Conservation (phyloP, 2,113 vertebrate genomes). For the Sardina pilchardus region DNA sequence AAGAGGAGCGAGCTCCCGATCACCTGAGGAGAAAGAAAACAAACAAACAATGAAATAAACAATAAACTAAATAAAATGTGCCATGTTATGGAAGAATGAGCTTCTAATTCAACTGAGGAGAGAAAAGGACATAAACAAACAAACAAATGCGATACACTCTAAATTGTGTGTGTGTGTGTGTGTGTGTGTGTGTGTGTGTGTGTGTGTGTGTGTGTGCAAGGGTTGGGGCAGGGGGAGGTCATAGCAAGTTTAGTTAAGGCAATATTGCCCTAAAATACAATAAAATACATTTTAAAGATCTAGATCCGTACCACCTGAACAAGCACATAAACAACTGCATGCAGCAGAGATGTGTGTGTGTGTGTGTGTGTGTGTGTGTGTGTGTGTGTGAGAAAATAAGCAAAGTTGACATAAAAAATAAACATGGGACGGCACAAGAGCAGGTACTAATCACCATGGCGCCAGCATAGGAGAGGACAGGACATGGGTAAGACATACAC, state of each 20-base stretch:
- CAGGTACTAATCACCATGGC: background rate
- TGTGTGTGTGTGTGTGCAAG: too few relatives aligned
- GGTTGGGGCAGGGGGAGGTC: too few relatives aligned
- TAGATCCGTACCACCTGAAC: too few relatives aligned
- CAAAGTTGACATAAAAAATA: background rate
- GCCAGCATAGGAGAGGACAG: background rate
- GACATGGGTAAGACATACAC: background rate
- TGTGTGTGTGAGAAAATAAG: background rate
- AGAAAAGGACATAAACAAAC: background rate
- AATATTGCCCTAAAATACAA: too few relatives aligned
- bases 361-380: too few relatives aligned
- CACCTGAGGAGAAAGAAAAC: slow-evolving; percentile 72
- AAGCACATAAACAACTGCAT: background rate
- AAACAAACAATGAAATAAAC: background rate
- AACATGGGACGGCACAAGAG: background rate
- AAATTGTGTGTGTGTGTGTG: too few relatives aligned
- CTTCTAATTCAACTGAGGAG: too few relatives aligned
- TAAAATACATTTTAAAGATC: too few relatives aligned
- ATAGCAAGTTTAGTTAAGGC: too few relatives aligned
- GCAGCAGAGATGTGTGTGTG: background rate
- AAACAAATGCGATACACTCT: too few relatives aligned
- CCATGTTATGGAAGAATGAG: background rate
- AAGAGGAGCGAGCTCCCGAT: slow-evolving; percentile 98
- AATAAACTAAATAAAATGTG: too few relatives aligned
- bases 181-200: too few relatives aligned